Conservation (phyloP, 2,113 vertebrate genomes). For the Anolis sagrei region DNA sequence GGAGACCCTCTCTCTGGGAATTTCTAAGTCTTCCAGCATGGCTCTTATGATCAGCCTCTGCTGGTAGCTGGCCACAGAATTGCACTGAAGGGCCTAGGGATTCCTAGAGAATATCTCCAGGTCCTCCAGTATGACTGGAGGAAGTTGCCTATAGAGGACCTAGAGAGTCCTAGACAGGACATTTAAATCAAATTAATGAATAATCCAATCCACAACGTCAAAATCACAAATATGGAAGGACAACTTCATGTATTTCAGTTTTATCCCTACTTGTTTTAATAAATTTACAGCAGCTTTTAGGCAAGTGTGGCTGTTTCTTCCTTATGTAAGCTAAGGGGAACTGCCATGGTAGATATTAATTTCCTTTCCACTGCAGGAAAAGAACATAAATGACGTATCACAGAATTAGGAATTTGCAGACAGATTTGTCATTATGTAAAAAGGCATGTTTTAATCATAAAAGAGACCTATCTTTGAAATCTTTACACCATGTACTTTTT, state of each 20-base stretch:
- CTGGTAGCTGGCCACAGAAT: too few relatives aligned
- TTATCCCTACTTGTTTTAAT: background rate
- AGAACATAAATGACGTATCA: background rate
- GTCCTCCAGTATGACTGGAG: too few relatives aligned
- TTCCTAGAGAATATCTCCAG: too few relatives aligned
- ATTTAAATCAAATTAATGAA: too few relatives aligned
- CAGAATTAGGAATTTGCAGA: background rate
- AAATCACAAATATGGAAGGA: too few relatives aligned
- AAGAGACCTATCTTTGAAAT: background rate
- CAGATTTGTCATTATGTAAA: background rate
- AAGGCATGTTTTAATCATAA: background rate
- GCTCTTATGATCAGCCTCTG: too few relatives aligned
- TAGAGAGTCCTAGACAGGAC: too few relatives aligned
- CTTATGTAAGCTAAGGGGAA: background rate
- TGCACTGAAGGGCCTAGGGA: too few relatives aligned
- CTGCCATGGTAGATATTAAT: background rate
- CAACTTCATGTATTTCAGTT: background rate
- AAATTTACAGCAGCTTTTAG: background rate
- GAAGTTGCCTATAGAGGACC: too few relatives aligned
- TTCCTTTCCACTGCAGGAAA: background rate
- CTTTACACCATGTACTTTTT: background rate
- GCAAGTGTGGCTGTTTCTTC: background rate
- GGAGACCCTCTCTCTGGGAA: too few relatives aligned
- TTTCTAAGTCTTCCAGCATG: too few relatives aligned
- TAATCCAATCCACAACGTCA: too few relatives aligned